These are phyloP conservation scores for Liposcelis brunnea DNA, from an alignment of 2,888 invertebrate genomes.

Conservation along the genomic window DNA sequence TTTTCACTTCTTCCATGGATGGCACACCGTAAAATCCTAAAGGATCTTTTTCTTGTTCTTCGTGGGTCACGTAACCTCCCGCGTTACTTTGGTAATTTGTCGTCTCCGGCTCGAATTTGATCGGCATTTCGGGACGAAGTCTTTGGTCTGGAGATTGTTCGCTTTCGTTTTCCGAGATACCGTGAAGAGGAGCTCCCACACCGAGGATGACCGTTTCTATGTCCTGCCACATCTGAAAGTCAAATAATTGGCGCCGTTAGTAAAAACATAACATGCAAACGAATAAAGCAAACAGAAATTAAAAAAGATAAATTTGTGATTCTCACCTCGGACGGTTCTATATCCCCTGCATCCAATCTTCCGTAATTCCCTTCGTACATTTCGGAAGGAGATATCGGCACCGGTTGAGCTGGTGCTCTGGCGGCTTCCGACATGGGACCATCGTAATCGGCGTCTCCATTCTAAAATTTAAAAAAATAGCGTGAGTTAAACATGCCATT, in stretches of 20 bases:
- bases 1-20: constrained; percentile 3
- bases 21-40: constrained; percentile 6
- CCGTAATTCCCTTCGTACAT: background rate
- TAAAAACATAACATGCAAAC: background rate
- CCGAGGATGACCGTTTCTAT: constrained; percentile 24
- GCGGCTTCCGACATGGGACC: background rate
- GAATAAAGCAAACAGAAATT: background rate
- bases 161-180: constrained; percentile 6
- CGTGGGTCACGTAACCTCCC: background rate
- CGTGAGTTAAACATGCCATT: too few species aligned
- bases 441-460: background rate
- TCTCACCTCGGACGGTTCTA: constrained; percentile 1
- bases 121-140: constrained; percentile 1
- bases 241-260: constrained; percentile 14
- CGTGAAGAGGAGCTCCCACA: constrained; percentile 15
- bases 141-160: constrained; percentile 7
- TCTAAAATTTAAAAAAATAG: background rate
- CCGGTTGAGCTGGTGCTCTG: background rate
- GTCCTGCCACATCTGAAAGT: constrained; percentile 25
- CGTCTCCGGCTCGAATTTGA: background rate
- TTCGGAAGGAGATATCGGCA: background rate
- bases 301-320: background rate
- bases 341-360: background rate
- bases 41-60: constrained; percentile 1
- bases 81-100: constrained; percentile 9